Base-by-base conservation (phyloP, 2,113 vertebrate genomes). In the Chaetura pelagica region DNA sequence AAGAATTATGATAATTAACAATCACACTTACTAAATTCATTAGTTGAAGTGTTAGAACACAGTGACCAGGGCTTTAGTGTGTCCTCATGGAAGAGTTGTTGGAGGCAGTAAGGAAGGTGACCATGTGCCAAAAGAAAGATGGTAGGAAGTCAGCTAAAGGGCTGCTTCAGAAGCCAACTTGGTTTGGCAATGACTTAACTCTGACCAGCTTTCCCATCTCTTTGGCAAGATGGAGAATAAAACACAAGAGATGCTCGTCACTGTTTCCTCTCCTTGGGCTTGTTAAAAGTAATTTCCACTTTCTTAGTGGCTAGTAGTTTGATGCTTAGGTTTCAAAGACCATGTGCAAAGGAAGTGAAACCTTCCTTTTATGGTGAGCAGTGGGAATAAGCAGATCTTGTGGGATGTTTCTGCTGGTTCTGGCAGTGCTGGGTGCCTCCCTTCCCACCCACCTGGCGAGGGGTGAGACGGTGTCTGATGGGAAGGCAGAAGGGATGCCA, bases 331-430 rank as follows among this genome's bases (percentile, higher is more conserved):
- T 92, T 93, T 75, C 68, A 75, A 42, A 87, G 61, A 19, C 61
- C 27, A 4, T 0, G 0, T 63, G 51, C 59, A 86, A 54, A 91
- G 49, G 59, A 83, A 67, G 16, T 15, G 20, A 51, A 94, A 17
- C 11, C 5, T 58, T 71, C 71, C 4, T 52, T 16, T 73, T 55
- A 8, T 0, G 2, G 10, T 12, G 54, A 4, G 29, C n/a, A 9
- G 49, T 73, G 23, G 46, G 27, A 83, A 29, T 77, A 55, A 76
- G 35, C 1, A 3, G 51, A 20, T 80, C 1, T 0, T 46, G 52
- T 1, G 2, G 16, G 12, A 30, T 42, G 44, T 69, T 42, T 57
- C 7, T 48, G 59, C 0, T 0, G 52, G 34, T 18, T 69, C 8
- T 23, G 27, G 29, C 4, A 5, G 6, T 42, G 80, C 80, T 0